These are phyloP conservation scores for Hemicrepidius hirtus DNA, from an alignment of 2,888 invertebrate genomes.

Conservation along the genomic window DNA sequence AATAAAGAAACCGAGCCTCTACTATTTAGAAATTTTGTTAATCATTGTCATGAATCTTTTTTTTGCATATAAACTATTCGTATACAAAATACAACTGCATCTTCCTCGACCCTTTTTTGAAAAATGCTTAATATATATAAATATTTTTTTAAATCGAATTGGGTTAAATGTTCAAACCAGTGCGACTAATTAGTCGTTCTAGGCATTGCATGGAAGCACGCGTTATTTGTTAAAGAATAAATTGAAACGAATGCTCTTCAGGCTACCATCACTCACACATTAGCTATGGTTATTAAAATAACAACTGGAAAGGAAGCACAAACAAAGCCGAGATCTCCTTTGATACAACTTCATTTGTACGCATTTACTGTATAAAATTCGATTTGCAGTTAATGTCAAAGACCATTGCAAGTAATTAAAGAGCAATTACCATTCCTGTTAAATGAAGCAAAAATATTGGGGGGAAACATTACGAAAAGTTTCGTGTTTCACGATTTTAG, in stretches of 20 bases:
- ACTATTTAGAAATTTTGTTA: no score
- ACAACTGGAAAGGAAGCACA: constrained; percentile 48
- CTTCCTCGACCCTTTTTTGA: neutral
- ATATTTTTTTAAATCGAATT: constrained; percentile 25
- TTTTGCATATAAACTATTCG: no score
- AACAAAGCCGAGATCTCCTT: constrained; percentile 31
- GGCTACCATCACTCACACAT: constrained; percentile 56
- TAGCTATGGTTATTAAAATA: constrained; percentile 58
- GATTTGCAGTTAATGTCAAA: neutral
- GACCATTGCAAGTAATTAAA: neutral
- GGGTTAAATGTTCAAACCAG: constrained; percentile 28
- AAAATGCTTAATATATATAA: neutral
- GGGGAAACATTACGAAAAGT: constrained; percentile 29
- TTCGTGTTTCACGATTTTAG: constrained; percentile 33
- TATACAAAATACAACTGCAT: neutral
- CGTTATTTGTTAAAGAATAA: constrained; percentile 55
- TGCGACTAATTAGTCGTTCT: constrained; percentile 52
- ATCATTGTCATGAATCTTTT: no score
- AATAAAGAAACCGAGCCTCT: no score
- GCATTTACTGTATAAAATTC: neutral
- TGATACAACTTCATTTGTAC: neutral
- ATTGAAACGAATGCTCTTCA: constrained; percentile 47
- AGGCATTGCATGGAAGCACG: constrained; percentile 53
- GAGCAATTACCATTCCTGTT: constrained; percentile 1
- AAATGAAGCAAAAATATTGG: constrained; percentile 9